Percentiles rank a stretch among this genome's conserved stretches.
Evolutionary conservation across 1,140 invertebrate species (phyloP).

Genomic region (Belonocnema kinseyi): DNA sequence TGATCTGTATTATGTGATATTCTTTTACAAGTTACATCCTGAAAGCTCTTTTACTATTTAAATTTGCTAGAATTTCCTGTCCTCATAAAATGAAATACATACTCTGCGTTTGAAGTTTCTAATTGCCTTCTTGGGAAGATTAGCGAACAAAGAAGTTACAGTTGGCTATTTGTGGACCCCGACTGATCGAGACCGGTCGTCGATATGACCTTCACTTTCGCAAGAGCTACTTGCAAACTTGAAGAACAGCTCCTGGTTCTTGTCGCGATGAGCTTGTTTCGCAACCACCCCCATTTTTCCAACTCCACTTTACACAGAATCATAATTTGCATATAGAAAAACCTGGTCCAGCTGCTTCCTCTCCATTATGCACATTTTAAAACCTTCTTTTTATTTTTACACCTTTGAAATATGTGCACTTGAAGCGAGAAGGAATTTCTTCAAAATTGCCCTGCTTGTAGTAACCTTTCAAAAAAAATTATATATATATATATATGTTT

Average conservation of each 20-base stretch:
- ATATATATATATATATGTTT: no score
- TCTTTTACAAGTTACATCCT: no score
- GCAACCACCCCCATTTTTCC: slow-evolving; percentile 1
- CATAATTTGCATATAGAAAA: slow-evolving; percentile 9
- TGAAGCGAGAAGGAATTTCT: background rate
- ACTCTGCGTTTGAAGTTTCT: slow-evolving; percentile 30
- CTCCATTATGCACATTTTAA: background rate
- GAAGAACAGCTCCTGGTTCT: slow-evolving; percentile 52
- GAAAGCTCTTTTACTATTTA: background rate
- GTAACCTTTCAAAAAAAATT: no score
- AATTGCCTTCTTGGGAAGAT: slow-evolving; percentile 52
- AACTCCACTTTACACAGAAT: background rate
- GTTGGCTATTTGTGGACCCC: slow-evolving; percentile 56
- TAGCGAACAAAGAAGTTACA: slow-evolving; percentile 55
- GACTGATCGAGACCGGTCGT: slow-evolving; percentile 46
- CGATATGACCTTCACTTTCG: slow-evolving; percentile 53
- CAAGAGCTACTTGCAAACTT: slow-evolving; percentile 36
- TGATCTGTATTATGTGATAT: no score
- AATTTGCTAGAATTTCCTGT: background rate
- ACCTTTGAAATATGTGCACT: background rate
- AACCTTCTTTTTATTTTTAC: background rate
- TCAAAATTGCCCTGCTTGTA: background rate
- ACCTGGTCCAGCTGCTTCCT: background rate
- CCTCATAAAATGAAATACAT: background rate
- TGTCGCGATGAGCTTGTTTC: background rate